These are phyloP conservation scores for Pantherophis guttatus DNA, from an alignment of 2,113 vertebrate genomes.

Conservation along the genomic window DNA sequence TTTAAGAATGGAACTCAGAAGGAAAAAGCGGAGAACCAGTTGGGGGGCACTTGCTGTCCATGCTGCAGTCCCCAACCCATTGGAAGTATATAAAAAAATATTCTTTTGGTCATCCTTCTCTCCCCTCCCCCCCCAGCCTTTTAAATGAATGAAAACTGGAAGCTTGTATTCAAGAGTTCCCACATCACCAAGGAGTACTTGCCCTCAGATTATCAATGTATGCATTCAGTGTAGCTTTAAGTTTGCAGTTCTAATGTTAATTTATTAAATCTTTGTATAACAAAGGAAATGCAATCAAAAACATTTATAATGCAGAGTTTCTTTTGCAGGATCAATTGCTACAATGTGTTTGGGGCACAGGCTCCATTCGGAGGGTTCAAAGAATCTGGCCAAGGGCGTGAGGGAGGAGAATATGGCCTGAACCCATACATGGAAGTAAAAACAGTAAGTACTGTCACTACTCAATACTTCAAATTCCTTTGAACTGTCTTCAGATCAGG, in stretches of 20 bases:
- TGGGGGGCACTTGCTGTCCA: background rate
- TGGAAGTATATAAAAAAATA: background rate
- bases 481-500: background rate
- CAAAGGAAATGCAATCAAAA: background rate
- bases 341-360: conserved; percentile 88
- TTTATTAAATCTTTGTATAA: background rate
- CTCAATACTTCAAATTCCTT: background rate
- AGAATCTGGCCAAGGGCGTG: conserved; percentile 86
- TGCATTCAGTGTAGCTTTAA: background rate
- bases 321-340: conserved; percentile 90
- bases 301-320: conserved; percentile 1
- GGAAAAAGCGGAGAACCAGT: too few relatives aligned
- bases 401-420: conserved; percentile 90
- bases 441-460: conserved; percentile 74
- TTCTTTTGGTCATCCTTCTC: background rate
- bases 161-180: background rate
- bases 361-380: conserved; percentile 95
- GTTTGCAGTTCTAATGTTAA: background rate
- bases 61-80: background rate
- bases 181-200: background rate
- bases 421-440: conserved; percentile 92
- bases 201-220: background rate
- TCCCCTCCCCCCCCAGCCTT: background rate
- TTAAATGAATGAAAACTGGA: background rate
- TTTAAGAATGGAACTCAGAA: background rate